phyloP scores from a whole-genome alignment of 2,113 vertebrate genomes.

The Bos indicus region DNA sequence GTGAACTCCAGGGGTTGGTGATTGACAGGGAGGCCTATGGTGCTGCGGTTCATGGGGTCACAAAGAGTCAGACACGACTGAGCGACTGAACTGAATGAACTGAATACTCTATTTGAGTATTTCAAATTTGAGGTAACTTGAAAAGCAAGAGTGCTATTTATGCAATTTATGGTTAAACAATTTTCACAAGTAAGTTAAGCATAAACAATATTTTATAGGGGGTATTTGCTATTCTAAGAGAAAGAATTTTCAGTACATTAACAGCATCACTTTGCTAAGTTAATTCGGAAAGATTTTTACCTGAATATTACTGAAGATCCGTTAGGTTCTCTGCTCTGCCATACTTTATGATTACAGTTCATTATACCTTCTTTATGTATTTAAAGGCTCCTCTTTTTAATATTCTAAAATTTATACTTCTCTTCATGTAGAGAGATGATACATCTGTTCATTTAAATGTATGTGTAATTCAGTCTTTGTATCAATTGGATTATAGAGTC shows the following conservation, averaged over 20 bases:
- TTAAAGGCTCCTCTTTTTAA: not conserved
- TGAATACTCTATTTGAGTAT: not conserved
- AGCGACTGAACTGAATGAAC: not conserved
- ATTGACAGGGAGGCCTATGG: fast-evolving
- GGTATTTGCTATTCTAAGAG: not conserved
- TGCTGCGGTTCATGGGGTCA: not conserved
- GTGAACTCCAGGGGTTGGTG: not conserved
- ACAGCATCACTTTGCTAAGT: not conserved
- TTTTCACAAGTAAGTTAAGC: not conserved
- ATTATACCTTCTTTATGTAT: not conserved
- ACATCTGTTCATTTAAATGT: not conserved
- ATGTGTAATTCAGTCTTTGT: not conserved
- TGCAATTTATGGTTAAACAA: not conserved
- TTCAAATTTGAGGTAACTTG: not conserved
- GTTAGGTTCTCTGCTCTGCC: not conserved
- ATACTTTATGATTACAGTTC: not conserved
- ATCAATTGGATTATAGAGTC: not conserved
- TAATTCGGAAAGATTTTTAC: not conserved
- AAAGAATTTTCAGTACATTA: not conserved
- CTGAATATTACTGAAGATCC: not conserved
- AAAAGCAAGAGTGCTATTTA: not conserved
- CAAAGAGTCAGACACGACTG: not conserved
- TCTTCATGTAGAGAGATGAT: not conserved
- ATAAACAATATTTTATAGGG: not conserved
- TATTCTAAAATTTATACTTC: not conserved